Evolutionary conservation across 2,113 vertebrate species (phyloP).

Genomic region (Garra rufa): DNA sequence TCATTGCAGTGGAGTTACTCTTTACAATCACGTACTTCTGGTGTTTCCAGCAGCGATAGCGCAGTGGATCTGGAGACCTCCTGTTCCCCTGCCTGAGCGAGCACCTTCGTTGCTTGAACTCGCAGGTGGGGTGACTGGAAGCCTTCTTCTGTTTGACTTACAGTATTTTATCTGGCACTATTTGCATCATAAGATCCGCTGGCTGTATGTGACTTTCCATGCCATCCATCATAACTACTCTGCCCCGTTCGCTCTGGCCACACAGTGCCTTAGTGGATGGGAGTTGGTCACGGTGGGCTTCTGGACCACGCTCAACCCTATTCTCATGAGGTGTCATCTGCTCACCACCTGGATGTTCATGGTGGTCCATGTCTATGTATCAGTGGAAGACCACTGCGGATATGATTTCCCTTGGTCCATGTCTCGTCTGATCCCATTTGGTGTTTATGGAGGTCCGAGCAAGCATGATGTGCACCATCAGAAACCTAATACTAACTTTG

Average conservation of each 20-base stretch:
- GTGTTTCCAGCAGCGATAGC: slow-evolving; percentile 75
- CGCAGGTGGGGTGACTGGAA: slow-evolving; percentile 65
- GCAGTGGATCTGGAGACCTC: slow-evolving; percentile 78
- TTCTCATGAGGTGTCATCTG: slow-evolving; percentile 70
- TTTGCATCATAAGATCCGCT: slow-evolving; percentile 73
- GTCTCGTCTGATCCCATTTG: slow-evolving; percentile 70
- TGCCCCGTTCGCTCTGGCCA: slow-evolving; percentile 70
- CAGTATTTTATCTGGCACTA: slow-evolving; percentile 81
- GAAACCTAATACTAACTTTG: slow-evolving; percentile 73
- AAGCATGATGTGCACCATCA: slow-evolving; percentile 74
- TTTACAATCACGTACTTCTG: slow-evolving; percentile 75
- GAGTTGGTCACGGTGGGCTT: slow-evolving; percentile 74
- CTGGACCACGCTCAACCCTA: slow-evolving; percentile 74
- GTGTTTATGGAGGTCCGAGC: slow-evolving; percentile 73
- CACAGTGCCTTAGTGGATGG: slow-evolving; percentile 75
- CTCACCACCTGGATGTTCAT: slow-evolving; percentile 76
- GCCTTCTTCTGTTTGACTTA: slow-evolving; percentile 77
- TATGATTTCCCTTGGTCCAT: slow-evolving; percentile 77
- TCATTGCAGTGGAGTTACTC: slow-evolving; percentile 72
- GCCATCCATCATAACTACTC: slow-evolving; percentile 74
- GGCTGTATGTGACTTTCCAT: slow-evolving; percentile 77
- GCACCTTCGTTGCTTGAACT: slow-evolving; percentile 71
- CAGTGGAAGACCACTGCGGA: slow-evolving; percentile 75
- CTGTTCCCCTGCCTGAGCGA: slow-evolving; percentile 68
- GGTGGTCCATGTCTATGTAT: slow-evolving; percentile 73